phyloP scores from a whole-genome alignment of 2,888 invertebrate genomes.

The Amphipoea oculea region DNA sequence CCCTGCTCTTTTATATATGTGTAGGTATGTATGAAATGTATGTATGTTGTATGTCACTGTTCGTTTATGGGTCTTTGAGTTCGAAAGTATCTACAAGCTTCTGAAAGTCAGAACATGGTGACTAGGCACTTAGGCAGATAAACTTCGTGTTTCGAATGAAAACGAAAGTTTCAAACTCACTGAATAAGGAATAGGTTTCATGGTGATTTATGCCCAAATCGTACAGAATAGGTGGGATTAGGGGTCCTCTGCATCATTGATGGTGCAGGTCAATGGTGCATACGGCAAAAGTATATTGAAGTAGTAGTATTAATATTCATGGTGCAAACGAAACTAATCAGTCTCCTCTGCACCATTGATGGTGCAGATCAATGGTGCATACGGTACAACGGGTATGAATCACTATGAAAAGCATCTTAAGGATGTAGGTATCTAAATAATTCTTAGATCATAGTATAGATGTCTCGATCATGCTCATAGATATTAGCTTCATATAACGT shows the following conservation, averaged over 20 bases:
- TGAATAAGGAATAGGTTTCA: neutral
- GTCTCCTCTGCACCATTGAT: too few species aligned
- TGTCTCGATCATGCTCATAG: neutral
- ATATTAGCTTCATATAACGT: neutral
- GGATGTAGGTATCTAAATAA: neutral
- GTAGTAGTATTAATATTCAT: too few species aligned
- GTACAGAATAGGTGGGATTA: neutral
- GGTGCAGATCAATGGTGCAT: too few species aligned
- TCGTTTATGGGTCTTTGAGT: neutral
- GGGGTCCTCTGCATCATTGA: too few species aligned
- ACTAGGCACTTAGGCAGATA: neutral
- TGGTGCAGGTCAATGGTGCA: too few species aligned
- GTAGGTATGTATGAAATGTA: too few species aligned
- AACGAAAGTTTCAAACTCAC: neutral
- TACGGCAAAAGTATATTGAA: too few species aligned
- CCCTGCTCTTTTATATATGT: too few species aligned
- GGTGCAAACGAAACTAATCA: too few species aligned
- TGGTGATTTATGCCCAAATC: neutral
- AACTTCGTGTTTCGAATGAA: neutral
- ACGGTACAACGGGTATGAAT: neutral
- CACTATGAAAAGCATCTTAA: neutral
- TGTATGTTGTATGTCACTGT: neutral
- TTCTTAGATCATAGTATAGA: neutral
- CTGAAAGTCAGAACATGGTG: neutral
- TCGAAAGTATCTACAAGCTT: neutral